Evolutionary conservation across 2,797 vertebrate genomes (phyloP).

Genomic region (Melopsittacus undulatus): DNA sequence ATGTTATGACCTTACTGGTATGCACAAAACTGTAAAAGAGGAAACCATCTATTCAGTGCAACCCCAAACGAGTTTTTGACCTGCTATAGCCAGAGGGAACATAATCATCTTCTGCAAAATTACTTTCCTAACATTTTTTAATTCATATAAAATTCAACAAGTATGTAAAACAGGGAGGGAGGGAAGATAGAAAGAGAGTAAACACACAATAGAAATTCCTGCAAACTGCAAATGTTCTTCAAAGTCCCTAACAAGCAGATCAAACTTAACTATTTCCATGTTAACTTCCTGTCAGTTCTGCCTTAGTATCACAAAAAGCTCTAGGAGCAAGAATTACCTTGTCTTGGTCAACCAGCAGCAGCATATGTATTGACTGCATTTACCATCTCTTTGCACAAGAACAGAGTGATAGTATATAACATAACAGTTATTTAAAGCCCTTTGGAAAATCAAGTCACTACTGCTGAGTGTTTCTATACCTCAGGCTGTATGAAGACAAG

Average conservation of each 20-base stretch:
- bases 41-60: neutral
- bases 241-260: neutral
- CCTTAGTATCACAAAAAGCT: neutral
- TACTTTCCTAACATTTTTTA: neutral
- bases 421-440: neutral
- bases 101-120: neutral
- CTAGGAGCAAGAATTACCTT: neutral
- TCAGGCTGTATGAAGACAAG: constrained; percentile 52
- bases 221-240: neutral
- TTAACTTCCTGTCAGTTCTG: neutral
- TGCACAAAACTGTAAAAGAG: neutral
- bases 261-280: neutral
- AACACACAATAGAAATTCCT: neutral
- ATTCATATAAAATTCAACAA: neutral
- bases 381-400: neutral
- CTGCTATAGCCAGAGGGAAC: neutral
- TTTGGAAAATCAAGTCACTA: constrained; percentile 57
- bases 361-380: neutral
- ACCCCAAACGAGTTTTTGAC: neutral
- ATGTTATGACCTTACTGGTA: neutral
- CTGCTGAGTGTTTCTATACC: constrained; percentile 7
- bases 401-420: neutral
- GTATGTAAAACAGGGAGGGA: neutral
- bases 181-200: neutral
- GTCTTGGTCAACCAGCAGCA: neutral